Conservation (phyloP, 2,113 vertebrate species). For the Meles meles region DNA sequence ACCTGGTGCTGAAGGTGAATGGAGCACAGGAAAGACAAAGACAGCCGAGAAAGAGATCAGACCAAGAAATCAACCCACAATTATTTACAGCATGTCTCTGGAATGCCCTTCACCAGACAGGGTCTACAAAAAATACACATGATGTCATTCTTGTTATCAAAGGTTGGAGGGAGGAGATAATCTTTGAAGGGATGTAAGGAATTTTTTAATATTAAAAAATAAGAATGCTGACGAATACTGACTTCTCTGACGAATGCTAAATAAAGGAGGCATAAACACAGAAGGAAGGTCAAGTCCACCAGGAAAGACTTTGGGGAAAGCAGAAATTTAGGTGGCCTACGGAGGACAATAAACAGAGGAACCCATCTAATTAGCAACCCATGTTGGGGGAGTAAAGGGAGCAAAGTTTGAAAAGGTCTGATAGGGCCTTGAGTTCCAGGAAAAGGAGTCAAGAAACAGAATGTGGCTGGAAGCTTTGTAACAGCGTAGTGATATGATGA, state of each 20-base stretch:
- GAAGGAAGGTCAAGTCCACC: neutral
- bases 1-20: neutral
- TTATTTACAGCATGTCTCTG: neutral
- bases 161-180: neutral
- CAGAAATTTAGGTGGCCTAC: neutral
- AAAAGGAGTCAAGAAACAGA: neutral
- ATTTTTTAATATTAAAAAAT: conserved; percentile 25
- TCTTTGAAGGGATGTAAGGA: neutral
- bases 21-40: neutral
- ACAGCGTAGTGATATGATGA: neutral
- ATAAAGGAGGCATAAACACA: neutral
- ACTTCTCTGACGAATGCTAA: neutral
- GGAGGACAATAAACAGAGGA: neutral
- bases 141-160: neutral
- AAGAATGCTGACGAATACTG: neutral
- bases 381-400: neutral
- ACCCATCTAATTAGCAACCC: neutral
- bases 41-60: neutral
- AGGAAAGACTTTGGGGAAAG: neutral
- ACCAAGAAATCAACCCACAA: neutral
- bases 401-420: neutral
- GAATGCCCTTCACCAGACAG: neutral
- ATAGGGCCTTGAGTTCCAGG: neutral
- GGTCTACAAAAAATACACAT: neutral
- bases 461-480: neutral